Evolutionary conservation across 2,888 invertebrate genomes (phyloP).

Genomic region (Tyria jacobaeae): DNA sequence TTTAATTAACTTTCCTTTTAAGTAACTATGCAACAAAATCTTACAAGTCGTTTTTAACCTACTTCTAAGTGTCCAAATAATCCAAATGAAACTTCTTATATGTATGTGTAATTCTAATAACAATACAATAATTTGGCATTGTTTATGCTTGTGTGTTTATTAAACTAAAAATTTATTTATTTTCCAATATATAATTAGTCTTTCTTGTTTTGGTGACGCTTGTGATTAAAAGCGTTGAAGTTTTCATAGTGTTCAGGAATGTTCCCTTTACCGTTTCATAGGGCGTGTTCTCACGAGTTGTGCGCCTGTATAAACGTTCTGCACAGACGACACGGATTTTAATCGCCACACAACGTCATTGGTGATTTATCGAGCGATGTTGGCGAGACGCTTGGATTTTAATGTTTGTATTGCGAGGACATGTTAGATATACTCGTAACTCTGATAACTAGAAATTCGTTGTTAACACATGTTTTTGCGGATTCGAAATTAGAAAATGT

Average conservation of each 20-base stretch:
- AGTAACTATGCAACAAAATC: too few species aligned
- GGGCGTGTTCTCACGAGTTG: constrained; percentile 75
- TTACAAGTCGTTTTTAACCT: too few species aligned
- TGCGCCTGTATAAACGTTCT: constrained; percentile 64
- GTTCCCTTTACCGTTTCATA: constrained; percentile 63
- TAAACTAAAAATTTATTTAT: not conserved
- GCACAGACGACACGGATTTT: constrained; percentile 75
- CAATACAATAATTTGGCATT: too few species aligned
- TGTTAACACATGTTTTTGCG: constrained; percentile 27
- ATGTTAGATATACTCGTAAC: constrained; percentile 42
- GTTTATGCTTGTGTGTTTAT: too few species aligned
- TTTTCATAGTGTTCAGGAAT: constrained; percentile 53
- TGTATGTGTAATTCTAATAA: too few species aligned
- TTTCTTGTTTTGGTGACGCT: constrained; percentile 33
- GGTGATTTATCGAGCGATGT: constrained; percentile 72
- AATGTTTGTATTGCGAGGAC: constrained; percentile 48
- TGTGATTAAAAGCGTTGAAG: constrained; percentile 43
- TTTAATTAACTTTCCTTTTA: too few species aligned
- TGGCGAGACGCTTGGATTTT: constrained; percentile 55
- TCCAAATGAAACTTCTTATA: too few species aligned
- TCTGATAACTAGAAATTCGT: constrained; percentile 36
- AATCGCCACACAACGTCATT: constrained; percentile 74
- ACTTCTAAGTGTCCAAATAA: too few species aligned
- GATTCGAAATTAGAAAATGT: not conserved
- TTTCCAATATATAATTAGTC: not conserved